Evolutionary conservation across 2,797 vertebrate genomes (phyloP).

Genomic region (Alcedo quadribrachys): DNA sequence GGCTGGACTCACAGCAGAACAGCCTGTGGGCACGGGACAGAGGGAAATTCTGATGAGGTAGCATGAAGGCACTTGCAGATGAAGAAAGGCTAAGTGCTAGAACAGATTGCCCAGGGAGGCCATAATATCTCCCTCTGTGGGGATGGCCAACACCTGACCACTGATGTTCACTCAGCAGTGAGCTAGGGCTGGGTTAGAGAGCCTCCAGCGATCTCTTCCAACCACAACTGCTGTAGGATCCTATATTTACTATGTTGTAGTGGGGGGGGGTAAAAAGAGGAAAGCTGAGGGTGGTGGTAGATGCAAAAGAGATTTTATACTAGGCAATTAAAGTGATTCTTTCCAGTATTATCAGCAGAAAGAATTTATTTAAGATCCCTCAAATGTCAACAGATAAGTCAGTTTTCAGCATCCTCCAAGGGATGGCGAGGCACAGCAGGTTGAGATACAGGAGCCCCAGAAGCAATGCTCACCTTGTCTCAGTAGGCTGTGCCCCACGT

Average conservation of each 20-base stretch:
- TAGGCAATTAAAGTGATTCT: background rate
- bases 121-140: background rate
- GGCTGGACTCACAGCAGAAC: background rate
- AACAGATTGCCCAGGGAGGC: background rate
- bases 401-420: background rate
- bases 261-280: background rate
- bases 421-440: conserved; percentile 3
- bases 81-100: background rate
- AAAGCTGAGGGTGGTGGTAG: background rate
- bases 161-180: rapidly evolving
- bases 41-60: background rate
- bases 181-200: background rate
- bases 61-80: background rate
- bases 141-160: background rate
- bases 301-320: background rate
- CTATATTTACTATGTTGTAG: background rate
- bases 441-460: conserved; percentile 26
- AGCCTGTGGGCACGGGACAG: background rate
- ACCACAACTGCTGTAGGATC: background rate
- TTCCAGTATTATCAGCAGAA: background rate
- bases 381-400: conserved; percentile 3
- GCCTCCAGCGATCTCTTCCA: background rate
- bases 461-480: background rate
- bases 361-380: background rate
- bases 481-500: background rate